Evolutionary conservation across 2,797 vertebrate genomes (phyloP), one percentile per base, ranked within the genome.

Genomic region (Carapus acus): DNA sequence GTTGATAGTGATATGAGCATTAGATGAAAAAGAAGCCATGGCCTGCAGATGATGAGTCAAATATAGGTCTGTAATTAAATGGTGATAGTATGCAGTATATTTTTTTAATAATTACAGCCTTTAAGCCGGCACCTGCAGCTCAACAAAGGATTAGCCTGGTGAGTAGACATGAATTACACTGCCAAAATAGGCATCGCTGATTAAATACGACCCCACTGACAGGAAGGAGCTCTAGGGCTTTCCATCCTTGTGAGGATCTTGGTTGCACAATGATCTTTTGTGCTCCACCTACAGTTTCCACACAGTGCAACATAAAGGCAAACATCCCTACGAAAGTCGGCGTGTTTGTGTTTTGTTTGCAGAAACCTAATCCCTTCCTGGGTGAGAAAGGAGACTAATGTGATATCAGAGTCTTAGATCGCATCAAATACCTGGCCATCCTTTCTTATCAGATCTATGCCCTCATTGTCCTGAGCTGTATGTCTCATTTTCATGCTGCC

Each of bases 51-150:
- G 29, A 43, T 49, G 46, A 58, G 7, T 19, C 37, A 42, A 17
- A 23, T 39, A 18, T 41, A 4, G 62, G 38, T 40, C 56, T 13
- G 56, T 70, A 62, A 74, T 70, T 62, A 67, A 52, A 31, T 40
- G 11, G 48, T 0, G 49, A 50, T 53, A 49, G 34, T 34, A 1
- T 22, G 49, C 58, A 65, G 41, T 62, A 50, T 21, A 58, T 65
- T 67, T 62, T 50, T 37, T 39, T 56, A n/a, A 33, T 66, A 65
- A 72, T 71, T 69, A 59, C 42, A 36, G 50, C 39, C 37, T 58
- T 66, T 67, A 68, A 70, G 66, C 66, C 69, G 5, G 6, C 22
- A 46, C 49, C 43, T 54, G 58, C 58, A 20, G 24, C 29, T 45
- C 16, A 12, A 13, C 24, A 18, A n/a, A n/a, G 5, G 39, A 8